Conservation (phyloP, 2,888 invertebrate genomes). For the Frankliniella fusca region DNA sequence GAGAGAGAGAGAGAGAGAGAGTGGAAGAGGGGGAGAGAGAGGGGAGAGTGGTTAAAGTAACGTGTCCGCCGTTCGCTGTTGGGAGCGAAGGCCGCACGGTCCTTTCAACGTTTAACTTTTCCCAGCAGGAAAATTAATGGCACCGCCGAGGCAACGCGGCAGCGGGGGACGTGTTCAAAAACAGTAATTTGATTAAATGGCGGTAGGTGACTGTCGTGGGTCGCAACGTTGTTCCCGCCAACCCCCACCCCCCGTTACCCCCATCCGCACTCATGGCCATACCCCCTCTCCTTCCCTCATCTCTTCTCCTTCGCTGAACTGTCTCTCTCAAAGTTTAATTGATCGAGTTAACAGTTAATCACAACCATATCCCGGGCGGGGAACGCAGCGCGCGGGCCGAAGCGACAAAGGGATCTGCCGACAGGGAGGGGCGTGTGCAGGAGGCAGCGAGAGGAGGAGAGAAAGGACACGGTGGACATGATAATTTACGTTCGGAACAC, state of each 20-base stretch:
- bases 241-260: not conserved
- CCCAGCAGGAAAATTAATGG: not conserved
- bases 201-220: not conserved
- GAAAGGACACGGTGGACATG: not conserved
- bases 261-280: not conserved
- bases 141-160: not conserved
- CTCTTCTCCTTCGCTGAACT: too few relatives aligned
- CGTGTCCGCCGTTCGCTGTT: too few relatives aligned
- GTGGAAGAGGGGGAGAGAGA: too few relatives aligned
- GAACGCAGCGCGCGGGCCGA: not conserved
- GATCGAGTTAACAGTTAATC: slow-evolving; percentile 10
- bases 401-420: not conserved
- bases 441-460: not conserved
- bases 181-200: slow-evolving; percentile 6
- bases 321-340: not conserved
- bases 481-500: not conserved
- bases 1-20: too few relatives aligned
- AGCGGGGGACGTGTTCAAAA: not conserved
- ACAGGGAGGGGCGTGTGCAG: not conserved
- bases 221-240: not conserved
- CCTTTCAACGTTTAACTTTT: not conserved
- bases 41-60: too few relatives aligned
- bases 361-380: not conserved
- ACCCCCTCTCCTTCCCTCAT: not conserved
- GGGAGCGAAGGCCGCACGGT: too few relatives aligned